Evolutionary conservation across 1,140 invertebrate species (phyloP), one percentile per base, ranked within the genome.

Genomic region (Thrips palmi): DNA sequence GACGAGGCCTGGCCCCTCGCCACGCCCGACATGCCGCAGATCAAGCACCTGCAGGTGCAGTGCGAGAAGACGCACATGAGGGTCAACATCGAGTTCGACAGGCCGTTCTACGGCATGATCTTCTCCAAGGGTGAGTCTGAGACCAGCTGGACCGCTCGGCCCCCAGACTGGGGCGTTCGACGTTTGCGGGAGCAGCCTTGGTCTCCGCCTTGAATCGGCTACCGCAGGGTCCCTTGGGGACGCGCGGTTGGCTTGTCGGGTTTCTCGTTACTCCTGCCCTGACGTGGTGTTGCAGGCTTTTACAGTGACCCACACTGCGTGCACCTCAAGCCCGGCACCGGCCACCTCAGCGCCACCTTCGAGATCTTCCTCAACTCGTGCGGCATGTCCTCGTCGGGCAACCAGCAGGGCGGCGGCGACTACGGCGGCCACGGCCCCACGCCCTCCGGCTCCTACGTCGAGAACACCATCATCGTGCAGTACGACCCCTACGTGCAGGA

Each of bases 11-110:
- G 84, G 84, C 83, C 83, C 0, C 53, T 85, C 33, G 71, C 77
- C 10, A 73, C 75, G 15, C 75, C 77, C 1, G 84, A 89, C 50
- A 85, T 85, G 53, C 85, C 86, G 1, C 81, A 87, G 54, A 89
- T 91, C 45, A 86, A 86, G 53, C 77, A 84, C 49, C 57, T 92
- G 20, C 86, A 93, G 59, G 88, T 93, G 28, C 85, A 91, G 53
- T 93, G 88, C 57, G 87, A 92, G 56, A 93, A 92, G 58, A 91
- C 86, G 27, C 78, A 87, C 52, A 93, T 93, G 87, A 65, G 84
- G 19, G 86, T 92, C 5, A 87, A 86, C 57, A 86, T 93, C 47
- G 84, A 89, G 54, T 92, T 93, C 59, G 87, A 92, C 54, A 65
- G 86, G 20, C 86, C 88, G 0, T 93, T 93, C 61, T 89, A 91